These are phyloP conservation scores for Xestia ashworthii DNA, from an alignment of 2,888 invertebrate genomes.

Conservation along the genomic window DNA sequence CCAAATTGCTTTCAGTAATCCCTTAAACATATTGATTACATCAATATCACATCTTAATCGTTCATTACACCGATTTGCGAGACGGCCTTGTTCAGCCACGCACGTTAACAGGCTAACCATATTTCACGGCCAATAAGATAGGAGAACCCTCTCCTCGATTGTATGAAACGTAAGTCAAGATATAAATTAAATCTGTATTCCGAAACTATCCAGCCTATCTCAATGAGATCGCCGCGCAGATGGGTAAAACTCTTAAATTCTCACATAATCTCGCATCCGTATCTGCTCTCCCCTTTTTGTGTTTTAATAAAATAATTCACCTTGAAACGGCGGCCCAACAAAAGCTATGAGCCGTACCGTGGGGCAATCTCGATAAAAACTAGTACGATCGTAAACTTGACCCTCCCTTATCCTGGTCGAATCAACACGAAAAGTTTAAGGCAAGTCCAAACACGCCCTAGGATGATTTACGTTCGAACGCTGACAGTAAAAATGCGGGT, in stretches of 20 bases:
- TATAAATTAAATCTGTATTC: conserved; percentile 60
- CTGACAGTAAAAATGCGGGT: conserved; percentile 84
- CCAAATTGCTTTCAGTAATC: conserved; percentile 36
- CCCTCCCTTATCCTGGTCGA: conserved; percentile 83
- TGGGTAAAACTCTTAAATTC: conserved; percentile 81
- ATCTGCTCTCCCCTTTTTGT: conserved; percentile 78
- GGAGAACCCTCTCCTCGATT: conserved; percentile 43
- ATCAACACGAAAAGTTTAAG: conserved; percentile 82
- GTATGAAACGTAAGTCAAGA: conserved; percentile 48
- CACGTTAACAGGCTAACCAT: conserved; percentile 35
- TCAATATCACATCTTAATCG: conserved; percentile 44
- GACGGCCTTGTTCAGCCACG: conserved; percentile 37
- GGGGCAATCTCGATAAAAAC: conserved; percentile 88
- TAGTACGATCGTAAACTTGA: conserved; percentile 86
- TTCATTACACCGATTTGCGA: conserved; percentile 33
- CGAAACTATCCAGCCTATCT: conserved; percentile 71
- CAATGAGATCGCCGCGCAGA: conserved; percentile 72
- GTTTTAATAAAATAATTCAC: conserved; percentile 85
- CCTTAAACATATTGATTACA: conserved; percentile 39
- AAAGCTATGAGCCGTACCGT: conserved; percentile 81
- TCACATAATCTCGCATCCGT: conserved; percentile 78
- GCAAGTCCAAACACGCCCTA: conserved; percentile 73
- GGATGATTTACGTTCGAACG: conserved; percentile 81
- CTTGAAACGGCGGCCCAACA: conserved; percentile 80
- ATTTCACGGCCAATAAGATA: conserved; percentile 54